phyloP scores from a whole-genome alignment of 2,797 vertebrate genomes.

The Rhinoraja longicauda region DNA sequence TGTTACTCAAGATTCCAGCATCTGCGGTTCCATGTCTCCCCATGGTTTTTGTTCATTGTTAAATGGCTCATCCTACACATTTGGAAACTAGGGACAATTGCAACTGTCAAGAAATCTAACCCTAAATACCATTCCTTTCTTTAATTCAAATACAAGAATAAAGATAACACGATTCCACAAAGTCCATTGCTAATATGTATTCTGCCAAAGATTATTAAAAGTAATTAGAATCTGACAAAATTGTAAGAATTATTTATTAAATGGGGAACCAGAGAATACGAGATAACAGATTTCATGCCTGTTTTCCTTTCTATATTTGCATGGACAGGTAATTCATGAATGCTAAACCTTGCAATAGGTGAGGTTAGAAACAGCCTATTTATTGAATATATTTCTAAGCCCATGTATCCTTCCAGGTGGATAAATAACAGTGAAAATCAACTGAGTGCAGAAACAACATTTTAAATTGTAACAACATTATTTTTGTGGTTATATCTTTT shows the following conservation, averaged over 20 bases:
- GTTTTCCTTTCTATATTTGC: not conserved
- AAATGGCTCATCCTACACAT: not conserved
- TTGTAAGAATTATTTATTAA: not conserved
- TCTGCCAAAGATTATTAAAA: not conserved
- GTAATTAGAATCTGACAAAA: not conserved
- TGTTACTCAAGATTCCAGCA: too few species aligned
- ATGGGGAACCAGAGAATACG: not conserved
- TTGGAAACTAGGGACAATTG: not conserved
- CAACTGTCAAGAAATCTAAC: not conserved
- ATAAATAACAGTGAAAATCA: not conserved
- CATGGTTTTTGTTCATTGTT: not conserved
- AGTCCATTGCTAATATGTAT: not conserved
- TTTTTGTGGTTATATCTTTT: not conserved
- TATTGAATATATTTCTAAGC: not conserved
- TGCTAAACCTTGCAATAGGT: not conserved
- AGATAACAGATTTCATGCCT: not conserved
- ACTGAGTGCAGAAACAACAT: not conserved
- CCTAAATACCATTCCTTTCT: not conserved
- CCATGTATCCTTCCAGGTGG: not conserved
- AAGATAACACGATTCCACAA: not conserved
- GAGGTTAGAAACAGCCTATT: not conserved
- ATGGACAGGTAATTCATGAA: not conserved
- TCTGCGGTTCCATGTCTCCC: too few species aligned
- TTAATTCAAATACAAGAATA: not conserved
- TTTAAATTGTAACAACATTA: not conserved